These are phyloP conservation scores for Argyra leucocephala DNA, from an alignment of 2,888 invertebrate genomes.

Conservation along the genomic window DNA sequence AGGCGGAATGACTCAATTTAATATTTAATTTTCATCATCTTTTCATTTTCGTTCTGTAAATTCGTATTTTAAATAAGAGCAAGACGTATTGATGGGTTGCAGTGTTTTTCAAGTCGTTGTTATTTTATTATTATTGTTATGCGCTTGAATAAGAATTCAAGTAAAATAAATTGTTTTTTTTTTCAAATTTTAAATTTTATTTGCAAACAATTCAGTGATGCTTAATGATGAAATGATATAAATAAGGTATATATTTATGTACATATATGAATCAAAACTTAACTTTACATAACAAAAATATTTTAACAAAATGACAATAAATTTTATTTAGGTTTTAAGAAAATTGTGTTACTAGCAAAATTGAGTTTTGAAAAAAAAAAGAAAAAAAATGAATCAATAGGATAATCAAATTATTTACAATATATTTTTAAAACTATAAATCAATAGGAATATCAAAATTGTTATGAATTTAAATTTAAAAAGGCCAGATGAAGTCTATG, in stretches of 20 bases:
- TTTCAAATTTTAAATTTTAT: neutral
- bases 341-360: neutral
- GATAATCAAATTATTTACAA: neutral
- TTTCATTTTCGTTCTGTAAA: neutral
- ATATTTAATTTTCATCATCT: neutral
- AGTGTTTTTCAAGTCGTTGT: no score
- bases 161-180: no score
- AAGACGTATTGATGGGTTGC: no score
- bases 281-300: neutral
- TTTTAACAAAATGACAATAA: no score
- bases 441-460: neutral
- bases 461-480: no score
- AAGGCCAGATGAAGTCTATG: no score
- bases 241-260: no score
- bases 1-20: slow-evolving; percentile 1
- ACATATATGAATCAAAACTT: neutral
- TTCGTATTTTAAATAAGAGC: no score
- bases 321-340: neutral
- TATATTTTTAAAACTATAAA: neutral
- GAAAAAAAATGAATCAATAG: neutral
- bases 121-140: neutral
- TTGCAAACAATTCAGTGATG: neutral
- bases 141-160: neutral
- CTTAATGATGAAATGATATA: neutral
- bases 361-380: neutral